Evolutionary conservation across 2,797 vertebrate species (phyloP).

Genomic region (Fratercula arctica): DNA sequence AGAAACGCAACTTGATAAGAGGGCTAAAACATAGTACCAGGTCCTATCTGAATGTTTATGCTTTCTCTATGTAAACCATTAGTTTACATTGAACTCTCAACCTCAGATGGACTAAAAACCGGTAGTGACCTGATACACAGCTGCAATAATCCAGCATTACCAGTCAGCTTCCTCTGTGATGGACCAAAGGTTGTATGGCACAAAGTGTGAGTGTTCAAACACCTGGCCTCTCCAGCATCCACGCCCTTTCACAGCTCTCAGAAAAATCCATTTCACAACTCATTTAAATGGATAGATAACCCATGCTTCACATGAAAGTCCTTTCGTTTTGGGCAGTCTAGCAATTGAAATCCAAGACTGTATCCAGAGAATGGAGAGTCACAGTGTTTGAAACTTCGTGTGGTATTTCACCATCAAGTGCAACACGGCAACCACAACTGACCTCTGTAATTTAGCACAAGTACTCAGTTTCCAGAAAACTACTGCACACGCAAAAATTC

Average conservation of each 20-base stretch:
- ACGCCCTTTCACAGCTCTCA: background rate
- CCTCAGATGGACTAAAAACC: background rate
- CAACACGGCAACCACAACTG: background rate
- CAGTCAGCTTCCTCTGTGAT: background rate
- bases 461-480: background rate
- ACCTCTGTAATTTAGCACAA: background rate
- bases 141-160: background rate
- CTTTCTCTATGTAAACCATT: background rate
- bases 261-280: background rate
- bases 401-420: background rate
- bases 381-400: background rate
- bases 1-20: conserved; percentile 28
- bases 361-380: background rate
- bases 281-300: background rate
- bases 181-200: background rate
- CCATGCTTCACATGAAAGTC: background rate
- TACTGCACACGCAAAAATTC: background rate
- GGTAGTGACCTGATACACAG: background rate
- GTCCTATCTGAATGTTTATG: conserved; percentile 24
- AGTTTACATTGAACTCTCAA: conserved; percentile 16
- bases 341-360: background rate
- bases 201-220: background rate
- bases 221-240: background rate
- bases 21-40: background rate
- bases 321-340: background rate